These are phyloP conservation scores for Zingel zingel DNA, from an alignment of 2,113 vertebrate species.

Conservation along the genomic window DNA sequence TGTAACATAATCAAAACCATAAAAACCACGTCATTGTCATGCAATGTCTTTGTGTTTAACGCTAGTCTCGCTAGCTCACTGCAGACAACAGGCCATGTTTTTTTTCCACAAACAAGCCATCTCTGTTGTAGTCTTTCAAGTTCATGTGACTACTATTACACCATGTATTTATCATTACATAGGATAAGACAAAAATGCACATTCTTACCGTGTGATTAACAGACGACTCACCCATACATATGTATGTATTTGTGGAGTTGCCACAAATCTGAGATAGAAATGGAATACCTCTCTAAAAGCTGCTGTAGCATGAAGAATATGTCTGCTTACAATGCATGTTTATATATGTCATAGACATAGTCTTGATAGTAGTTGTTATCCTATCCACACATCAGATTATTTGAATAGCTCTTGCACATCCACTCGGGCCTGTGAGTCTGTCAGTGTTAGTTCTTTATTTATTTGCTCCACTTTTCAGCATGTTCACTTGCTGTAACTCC, in stretches of 20 bases:
- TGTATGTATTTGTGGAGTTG: not conserved
- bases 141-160: no score
- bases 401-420: not conserved
- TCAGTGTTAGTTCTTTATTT: slow-evolving; percentile 4
- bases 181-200: not conserved
- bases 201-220: not conserved
- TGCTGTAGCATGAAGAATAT: not conserved
- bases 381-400: slow-evolving; percentile 14
- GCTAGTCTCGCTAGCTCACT: no score
- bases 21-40: no score
- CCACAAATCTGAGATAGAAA: not conserved
- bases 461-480: slow-evolving; percentile 32
- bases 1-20: no score
- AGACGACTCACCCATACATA: not conserved
- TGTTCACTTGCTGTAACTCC: slow-evolving; percentile 22
- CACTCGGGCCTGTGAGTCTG: slow-evolving; percentile 9
- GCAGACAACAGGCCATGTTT: no score
- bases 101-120: no score
- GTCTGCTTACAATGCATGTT: not conserved
- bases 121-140: not conserved
- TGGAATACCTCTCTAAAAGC: not conserved
- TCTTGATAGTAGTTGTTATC: not conserved
- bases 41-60: no score
- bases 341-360: not conserved
- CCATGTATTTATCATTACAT: no score